phyloP scores from a whole-genome alignment of 1,140 invertebrate genomes.

The Leucophenga varia region DNA sequence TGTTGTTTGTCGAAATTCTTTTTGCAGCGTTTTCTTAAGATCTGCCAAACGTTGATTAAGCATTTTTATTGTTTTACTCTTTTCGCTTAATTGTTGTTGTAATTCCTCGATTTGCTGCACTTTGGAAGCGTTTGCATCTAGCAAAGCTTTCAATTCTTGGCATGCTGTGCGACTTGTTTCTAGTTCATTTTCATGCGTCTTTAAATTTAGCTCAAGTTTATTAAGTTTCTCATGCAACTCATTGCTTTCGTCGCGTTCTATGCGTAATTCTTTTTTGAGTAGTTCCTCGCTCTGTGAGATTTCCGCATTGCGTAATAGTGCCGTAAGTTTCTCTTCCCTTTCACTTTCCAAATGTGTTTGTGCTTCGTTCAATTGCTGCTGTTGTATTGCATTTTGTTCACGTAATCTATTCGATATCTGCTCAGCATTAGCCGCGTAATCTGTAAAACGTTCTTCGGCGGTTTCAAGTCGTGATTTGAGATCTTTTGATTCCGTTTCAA shows the following conservation, averaged over 20 bases:
- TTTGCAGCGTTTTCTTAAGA: constrained; percentile 88
- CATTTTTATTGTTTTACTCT: constrained; percentile 86
- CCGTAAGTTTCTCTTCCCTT: constrained; percentile 73
- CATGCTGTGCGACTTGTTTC: constrained; percentile 57
- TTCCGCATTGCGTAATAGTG: constrained; percentile 77
- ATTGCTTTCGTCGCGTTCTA: constrained; percentile 50
- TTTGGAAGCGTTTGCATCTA: constrained; percentile 61
- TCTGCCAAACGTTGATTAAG: constrained; percentile 83
- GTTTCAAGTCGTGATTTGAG: constrained; percentile 36
- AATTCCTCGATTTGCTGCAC: constrained; percentile 66
- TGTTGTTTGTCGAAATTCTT: constrained; percentile 67
- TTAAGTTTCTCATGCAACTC: constrained; percentile 60
- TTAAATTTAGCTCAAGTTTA: constrained; percentile 51
- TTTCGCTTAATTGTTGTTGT: constrained; percentile 76
- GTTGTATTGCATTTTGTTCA: constrained; percentile 30
- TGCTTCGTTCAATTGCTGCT: constrained; percentile 34
- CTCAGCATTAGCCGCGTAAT: constrained; percentile 49
- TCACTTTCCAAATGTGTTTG: constrained; percentile 58
- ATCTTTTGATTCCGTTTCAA: constrained; percentile 40
- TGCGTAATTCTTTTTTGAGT: constrained; percentile 68
- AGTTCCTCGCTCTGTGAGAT: constrained; percentile 80
- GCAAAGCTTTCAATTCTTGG: constrained; percentile 59
- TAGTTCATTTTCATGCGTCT: constrained; percentile 32
- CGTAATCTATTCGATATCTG: constrained; percentile 39
- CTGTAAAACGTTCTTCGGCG: constrained; percentile 48